Base-by-base conservation (phyloP, 2,113 vertebrate genomes). In the Anser brachyrhynchus region DNA sequence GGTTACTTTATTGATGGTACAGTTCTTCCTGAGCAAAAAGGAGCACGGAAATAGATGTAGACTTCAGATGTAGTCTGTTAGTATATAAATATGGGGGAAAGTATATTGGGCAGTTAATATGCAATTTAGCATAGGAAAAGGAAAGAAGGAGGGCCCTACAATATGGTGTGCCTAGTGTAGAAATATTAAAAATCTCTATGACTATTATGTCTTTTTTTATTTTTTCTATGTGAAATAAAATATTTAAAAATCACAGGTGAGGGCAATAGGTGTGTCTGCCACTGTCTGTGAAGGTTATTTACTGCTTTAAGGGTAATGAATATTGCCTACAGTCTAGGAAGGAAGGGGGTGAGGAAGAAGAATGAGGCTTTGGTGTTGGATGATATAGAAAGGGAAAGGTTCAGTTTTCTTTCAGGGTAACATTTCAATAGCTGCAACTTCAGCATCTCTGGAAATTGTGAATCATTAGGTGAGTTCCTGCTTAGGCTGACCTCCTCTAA, bases 271-370 rank as follows among this genome's bases (percentile, higher is more conserved):
- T 55, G 19, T 33, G 26, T 65, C 33, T 84, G 13, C 66, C 35
- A 9, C 5, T 84, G 55, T 83, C 49, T 77, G 5, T 74, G 33
- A 33, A 23, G 13, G 6, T 52, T 49, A 64, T 49, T 44, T 64
- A 19, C 46, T 64, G 13, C 13, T 73, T 2, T 37, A 37, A 4
- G 6, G 5, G 2, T 83, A 31, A 69, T 11, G 22, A 76, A 26
- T 82, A 55, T 79, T 69, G 78, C 20, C 11, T 39, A 10, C 17
- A 9, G 69, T 65, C 17, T 65, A 39, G 7, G 39, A 79, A 71
- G 15, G 1, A 11, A 6, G 4, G 2, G 3, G 2, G 2, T 55
- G 43, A 62, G 20, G 5, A 62, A 69, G 12, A 87, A 72, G 1
- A 64, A 59, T 33, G 19, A 86, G 4, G 9, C 10, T 66, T 76